phyloP scores from a whole-genome alignment of 2,113 vertebrate species.

The Brachyhypopomus occidentalis region DNA sequence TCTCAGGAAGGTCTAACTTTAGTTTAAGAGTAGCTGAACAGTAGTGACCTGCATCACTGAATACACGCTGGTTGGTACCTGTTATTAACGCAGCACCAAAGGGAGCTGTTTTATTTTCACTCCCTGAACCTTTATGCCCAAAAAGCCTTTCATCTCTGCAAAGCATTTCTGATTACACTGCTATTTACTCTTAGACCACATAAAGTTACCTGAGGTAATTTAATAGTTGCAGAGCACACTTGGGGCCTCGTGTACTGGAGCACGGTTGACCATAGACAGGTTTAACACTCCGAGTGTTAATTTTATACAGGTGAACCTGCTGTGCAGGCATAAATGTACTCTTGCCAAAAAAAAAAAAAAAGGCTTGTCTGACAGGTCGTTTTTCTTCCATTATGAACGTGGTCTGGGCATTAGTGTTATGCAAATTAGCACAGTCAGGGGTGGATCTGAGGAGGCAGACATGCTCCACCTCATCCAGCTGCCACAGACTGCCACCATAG shows the following conservation, averaged over 20 bases:
- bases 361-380: not conserved
- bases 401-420: slow-evolving; percentile 62
- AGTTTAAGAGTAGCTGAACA: not conserved
- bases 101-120: too few species aligned
- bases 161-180: not conserved
- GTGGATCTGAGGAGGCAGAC: slow-evolving; percentile 65
- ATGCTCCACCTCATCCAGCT: slow-evolving; percentile 72
- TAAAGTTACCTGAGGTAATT: not conserved
- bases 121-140: not conserved
- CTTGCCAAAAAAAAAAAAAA: not conserved
- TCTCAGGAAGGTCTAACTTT: not conserved
- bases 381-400: slow-evolving; percentile 25
- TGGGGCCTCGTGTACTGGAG: not conserved
- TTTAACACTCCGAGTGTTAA: not conserved
- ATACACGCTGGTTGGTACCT: not conserved
- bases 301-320: slow-evolving; percentile 20
- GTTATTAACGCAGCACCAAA: not conserved
- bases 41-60: not conserved
- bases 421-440: slow-evolving; percentile 71
- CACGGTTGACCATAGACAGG: not conserved
- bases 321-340: not conserved
- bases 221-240: not conserved
- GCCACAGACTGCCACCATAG: slow-evolving; percentile 67
- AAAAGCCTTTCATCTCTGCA: not conserved
- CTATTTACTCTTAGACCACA: not conserved